Evolutionary conservation across 1,140 invertebrate genomes (phyloP).

Genomic region (Teleogryllus occipitalis): DNA sequence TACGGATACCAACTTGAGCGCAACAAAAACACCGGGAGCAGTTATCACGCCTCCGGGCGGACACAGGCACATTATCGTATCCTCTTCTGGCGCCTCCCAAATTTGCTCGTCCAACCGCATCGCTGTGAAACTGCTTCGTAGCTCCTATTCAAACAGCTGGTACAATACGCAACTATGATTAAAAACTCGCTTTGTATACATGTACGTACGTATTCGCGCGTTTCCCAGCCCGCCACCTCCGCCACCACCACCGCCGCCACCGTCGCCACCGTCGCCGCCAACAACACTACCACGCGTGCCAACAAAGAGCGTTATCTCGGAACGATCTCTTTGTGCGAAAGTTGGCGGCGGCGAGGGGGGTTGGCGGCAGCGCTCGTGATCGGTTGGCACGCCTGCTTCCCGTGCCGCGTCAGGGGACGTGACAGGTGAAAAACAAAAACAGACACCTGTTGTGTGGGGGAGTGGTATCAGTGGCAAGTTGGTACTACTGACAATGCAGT

Average conservation of each 20-base stretch:
- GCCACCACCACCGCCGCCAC: background rate
- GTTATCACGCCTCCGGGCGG: background rate
- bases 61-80: background rate
- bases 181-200: background rate
- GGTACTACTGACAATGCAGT: background rate
- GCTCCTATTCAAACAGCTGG: background rate
- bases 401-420: background rate
- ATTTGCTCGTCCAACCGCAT: background rate
- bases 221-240: background rate
- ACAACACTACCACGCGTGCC: background rate
- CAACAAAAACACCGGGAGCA: background rate
- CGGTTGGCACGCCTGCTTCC: background rate
- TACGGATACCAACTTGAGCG: background rate
- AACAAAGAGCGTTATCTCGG: background rate
- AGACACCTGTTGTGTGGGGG: background rate
- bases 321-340: background rate
- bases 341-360: background rate
- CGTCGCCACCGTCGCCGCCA: background rate
- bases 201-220: background rate
- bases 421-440: background rate
- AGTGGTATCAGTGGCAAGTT: background rate
- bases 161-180: constrained; percentile 1
- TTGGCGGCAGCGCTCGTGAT: background rate
- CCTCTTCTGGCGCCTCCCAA: background rate
- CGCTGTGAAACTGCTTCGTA: background rate